Evolutionary conservation across 1,140 invertebrate genomes (phyloP).

Genomic region (Eueides isabella): DNA sequence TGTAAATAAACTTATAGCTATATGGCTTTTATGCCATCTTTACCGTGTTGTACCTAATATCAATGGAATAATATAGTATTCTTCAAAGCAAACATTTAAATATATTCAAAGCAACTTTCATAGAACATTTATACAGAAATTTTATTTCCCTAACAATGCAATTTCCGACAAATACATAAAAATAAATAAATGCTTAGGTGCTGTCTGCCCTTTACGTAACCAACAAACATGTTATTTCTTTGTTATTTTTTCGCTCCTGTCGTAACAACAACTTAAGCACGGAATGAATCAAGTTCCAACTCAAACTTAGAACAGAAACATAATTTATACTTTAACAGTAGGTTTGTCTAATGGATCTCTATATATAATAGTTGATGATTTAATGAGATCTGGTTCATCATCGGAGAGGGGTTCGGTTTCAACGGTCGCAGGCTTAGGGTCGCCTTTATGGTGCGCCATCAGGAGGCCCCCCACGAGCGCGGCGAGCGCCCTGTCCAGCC

Average conservation of each 20-base stretch:
- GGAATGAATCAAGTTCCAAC: conserved; percentile 3
- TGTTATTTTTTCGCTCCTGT: too few species aligned
- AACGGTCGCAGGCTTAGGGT: conserved; percentile 46
- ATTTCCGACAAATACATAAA: neutral
- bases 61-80: neutral
- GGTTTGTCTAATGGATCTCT: conserved; percentile 65
- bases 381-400: conserved; percentile 71
- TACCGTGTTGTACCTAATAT: neutral
- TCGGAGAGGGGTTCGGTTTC: conserved; percentile 44
- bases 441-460: conserved; percentile 82
- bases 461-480: conserved; percentile 87
- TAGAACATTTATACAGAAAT: neutral
- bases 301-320: neutral
- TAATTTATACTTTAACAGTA: neutral
- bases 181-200: neutral
- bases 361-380: conserved; percentile 66
- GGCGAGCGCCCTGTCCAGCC: conserved; percentile 93
- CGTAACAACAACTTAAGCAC: neutral
- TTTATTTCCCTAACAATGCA: neutral
- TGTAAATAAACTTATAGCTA: neutral
- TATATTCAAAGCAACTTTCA: neutral
- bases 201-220: neutral
- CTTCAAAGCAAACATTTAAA: neutral
- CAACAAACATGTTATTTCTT: neutral
- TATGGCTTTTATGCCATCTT: neutral